Base-by-base conservation (phyloP, 2,888 invertebrate genomes). In the Netelia virgata region DNA sequence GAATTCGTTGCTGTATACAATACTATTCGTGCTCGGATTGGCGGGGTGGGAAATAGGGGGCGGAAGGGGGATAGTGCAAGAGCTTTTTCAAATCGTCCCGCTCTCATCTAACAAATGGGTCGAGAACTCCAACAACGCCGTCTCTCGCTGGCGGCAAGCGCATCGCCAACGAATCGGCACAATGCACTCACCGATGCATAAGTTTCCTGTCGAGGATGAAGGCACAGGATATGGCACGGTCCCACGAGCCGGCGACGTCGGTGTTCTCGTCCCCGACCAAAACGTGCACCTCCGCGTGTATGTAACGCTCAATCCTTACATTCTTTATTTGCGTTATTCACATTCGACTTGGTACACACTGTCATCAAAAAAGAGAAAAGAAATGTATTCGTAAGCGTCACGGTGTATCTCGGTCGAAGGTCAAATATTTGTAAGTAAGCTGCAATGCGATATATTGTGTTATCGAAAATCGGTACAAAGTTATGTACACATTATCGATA, bases 101-200 rank as follows among this genome's bases (percentile, higher is more conserved):
- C 87, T 88, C 87, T 89, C 88, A 88, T 87, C 87, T 86, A 84
- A 84, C 90, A 89, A 90, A 89, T 90, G 87, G 90, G 84, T 85
- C 88, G 87, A 84, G 83, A 82, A 84, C 61, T 68, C 47, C 5
- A 18, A 47, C 20, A 36, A 5, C 43, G 9, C 66, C 79, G 74
- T 61, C 84, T 83, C 80, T 69, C 80, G 68, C 78, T 78, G 77
- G 78, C 76, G 61, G 80, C 85, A 84, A 86, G 85, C 79, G 86
- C 83, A 87, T 86, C 86, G 80, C 85, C 84, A 83, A 61, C 82
- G 82, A 87, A 88, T 85, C 79, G 63, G 87, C 80, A 90, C 91
- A 91, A 91, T 91, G 90, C 88, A 87, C 84, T 87, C 91, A 88
- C 83, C 89, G 88, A 87, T 85, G 87, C 89, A 90, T 88, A 89